Base-by-base conservation (phyloP, 1,140 invertebrate species). In the Leptinotarsa texana region DNA sequence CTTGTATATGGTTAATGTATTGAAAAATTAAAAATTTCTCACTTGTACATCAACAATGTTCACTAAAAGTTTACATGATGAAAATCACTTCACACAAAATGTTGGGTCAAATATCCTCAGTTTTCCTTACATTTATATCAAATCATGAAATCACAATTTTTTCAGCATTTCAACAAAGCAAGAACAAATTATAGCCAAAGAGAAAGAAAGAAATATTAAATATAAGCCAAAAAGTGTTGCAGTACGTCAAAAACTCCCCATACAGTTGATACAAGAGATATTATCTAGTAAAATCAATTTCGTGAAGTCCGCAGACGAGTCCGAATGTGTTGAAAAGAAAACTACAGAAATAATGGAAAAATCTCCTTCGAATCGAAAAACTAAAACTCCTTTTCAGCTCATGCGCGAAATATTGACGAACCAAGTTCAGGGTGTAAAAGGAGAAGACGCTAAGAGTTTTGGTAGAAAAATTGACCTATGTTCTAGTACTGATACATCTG, bases 131-230 rank as follows among this genome's bases (percentile, higher is more conserved):
- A 11, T 42, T 11, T 11, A 42, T 0, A 62, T 8, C 3, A 62
- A 62, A 21, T n/a, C 61, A 62, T 18, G 61, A 1, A 33, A 62
- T 62, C 13, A n/a, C 5, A 62, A 11, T 18, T 62, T 62, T 65
- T 65, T 22, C 42, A 70, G 69, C 42, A 57, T 70, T 21, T 13
- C 69, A 18, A 18, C 13, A n/a, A 51, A 70, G 13, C 69, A 70
- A 61, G 69, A 70, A 24, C 21, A 51, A 57, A 24, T 70, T 11
- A 70, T 22, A 47, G 66, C 66, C 1, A 70, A 70, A 70, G 69
- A 70, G 27, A 51, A 27, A 24, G 69, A 57, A 24, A 70, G 51
- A 24, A 57, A 57, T 6, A 57, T 15, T 18, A 61, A n/a, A 18
- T 61, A 8, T 8, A 61, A 51, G 22, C 69, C 47, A 1, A 51